These are phyloP conservation scores for Wasmannia auropunctata DNA, from an alignment of 1,140 invertebrate genomes.

Conservation along the genomic window DNA sequence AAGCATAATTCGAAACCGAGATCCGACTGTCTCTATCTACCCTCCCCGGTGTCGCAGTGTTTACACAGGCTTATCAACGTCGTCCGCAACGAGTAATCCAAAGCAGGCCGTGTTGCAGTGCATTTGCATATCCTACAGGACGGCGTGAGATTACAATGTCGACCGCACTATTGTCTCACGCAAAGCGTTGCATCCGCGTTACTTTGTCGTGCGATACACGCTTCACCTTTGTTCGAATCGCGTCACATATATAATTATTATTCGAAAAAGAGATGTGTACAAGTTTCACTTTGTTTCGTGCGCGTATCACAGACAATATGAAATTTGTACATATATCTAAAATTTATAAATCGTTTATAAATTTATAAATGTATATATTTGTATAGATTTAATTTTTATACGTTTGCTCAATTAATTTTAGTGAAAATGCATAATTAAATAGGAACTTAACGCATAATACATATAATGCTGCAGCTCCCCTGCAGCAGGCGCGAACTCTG, in stretches of 20 bases:
- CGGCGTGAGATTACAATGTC: constrained; percentile 5
- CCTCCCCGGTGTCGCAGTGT: neutral
- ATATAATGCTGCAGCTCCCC: constrained; percentile 26
- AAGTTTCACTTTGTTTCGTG: neutral
- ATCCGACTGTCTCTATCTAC: neutral
- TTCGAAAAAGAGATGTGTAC: neutral
- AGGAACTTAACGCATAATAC: too few relatives aligned
- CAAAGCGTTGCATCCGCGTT: constrained; percentile 2
- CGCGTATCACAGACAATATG: neutral
- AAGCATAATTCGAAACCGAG: constrained; percentile 26
- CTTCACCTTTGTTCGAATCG: neutral
- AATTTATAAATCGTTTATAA: neutral
- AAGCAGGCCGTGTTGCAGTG: neutral
- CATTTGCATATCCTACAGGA: constrained; percentile 46
- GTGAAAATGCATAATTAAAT: too few relatives aligned
- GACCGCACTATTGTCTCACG: constrained; percentile 19
- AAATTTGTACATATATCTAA: neutral
- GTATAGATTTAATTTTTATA: too few relatives aligned
- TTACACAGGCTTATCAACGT: constrained; percentile 54
- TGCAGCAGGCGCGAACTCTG: neutral
- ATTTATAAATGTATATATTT: neutral
- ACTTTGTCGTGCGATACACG: neutral
- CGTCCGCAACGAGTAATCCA: neutral
- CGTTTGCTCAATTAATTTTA: too few relatives aligned
- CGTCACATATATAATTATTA: neutral